Conservation (phyloP, 2,888 invertebrate species). For the Eulithis prunata region DNA sequence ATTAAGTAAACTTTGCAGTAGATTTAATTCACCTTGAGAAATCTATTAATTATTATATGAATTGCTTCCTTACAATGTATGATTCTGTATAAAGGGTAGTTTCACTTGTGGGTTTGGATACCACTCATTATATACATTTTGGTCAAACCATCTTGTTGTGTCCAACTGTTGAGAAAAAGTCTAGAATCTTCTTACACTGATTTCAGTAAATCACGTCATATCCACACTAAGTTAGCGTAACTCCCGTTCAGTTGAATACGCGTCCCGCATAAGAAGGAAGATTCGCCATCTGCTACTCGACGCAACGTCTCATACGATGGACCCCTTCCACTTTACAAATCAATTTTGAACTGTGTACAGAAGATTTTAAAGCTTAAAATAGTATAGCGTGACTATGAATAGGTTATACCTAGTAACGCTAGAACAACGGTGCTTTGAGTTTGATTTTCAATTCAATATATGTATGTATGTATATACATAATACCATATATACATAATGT, state of each 20-base stretch:
- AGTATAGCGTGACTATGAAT: background rate
- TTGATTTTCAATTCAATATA: background rate
- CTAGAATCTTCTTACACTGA: too few relatives aligned
- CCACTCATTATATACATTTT: too few relatives aligned
- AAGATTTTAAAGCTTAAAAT: background rate
- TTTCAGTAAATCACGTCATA: constrained; percentile 31
- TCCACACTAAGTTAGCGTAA: constrained; percentile 54
- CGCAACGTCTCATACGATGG: constrained; percentile 37
- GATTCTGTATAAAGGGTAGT: too few relatives aligned
- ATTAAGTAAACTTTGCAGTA: too few relatives aligned
- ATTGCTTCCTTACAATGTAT: too few relatives aligned
- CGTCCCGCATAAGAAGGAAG: constrained; percentile 75
- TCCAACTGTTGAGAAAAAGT: too few relatives aligned
- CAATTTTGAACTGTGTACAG: constrained; percentile 13
- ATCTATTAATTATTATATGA: too few relatives aligned
- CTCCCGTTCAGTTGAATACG: constrained; percentile 72
- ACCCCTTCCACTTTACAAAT: constrained; percentile 23
- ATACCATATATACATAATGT: too few relatives aligned
- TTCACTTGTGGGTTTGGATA: too few relatives aligned
- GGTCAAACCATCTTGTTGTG: too few relatives aligned
- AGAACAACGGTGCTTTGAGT: constrained; percentile 1
- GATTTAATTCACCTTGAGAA: too few relatives aligned
- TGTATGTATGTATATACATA: too few relatives aligned
- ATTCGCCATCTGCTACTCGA: constrained; percentile 75
- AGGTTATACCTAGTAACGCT: background rate